Evolutionary conservation across 2,113 vertebrate genomes (phyloP).

Genomic region (Daboia siamensis): DNA sequence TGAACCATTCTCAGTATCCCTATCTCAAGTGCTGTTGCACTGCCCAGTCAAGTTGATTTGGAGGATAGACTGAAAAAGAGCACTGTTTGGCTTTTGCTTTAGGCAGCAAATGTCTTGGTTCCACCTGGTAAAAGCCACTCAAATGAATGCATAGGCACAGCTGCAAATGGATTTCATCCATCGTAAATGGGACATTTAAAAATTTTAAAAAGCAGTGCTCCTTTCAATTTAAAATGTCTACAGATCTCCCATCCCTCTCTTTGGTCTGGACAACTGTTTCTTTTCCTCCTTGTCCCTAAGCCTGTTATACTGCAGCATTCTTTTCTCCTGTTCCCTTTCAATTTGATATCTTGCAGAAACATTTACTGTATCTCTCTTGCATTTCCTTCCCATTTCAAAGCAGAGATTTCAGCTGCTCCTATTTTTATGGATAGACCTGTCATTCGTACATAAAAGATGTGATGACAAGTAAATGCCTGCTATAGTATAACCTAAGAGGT

Average conservation of each 20-base stretch:
- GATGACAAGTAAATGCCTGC: slow-evolving; percentile 52
- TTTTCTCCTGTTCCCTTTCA: slow-evolving; percentile 26
- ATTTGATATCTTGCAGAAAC: slow-evolving; percentile 49
- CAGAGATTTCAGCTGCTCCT: slow-evolving; percentile 44
- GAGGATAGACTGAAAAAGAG: background rate
- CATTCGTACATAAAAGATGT: slow-evolving; percentile 45
- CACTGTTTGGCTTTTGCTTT: background rate
- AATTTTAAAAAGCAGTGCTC: background rate
- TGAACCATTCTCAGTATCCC: background rate
- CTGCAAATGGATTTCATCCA: background rate
- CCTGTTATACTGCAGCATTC: slow-evolving; percentile 8
- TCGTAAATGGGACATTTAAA: background rate
- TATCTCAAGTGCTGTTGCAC: background rate
- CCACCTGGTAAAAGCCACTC: background rate
- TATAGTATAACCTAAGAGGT: slow-evolving; percentile 40
- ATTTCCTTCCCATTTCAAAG: slow-evolving; percentile 46
- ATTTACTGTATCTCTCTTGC: slow-evolving; percentile 4
- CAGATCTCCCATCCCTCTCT: background rate
- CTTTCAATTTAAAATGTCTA: slow-evolving; percentile 3
- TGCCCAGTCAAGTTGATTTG: background rate
- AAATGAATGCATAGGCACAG: background rate
- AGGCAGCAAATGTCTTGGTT: background rate
- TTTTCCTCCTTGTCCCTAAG: background rate
- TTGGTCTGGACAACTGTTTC: background rate
- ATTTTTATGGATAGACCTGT: slow-evolving; percentile 51